Evolutionary conservation across 2,113 vertebrate species (phyloP), one percentile per base, ranked within the genome.

Genomic region (Cyprinodon brontotheroides): DNA sequence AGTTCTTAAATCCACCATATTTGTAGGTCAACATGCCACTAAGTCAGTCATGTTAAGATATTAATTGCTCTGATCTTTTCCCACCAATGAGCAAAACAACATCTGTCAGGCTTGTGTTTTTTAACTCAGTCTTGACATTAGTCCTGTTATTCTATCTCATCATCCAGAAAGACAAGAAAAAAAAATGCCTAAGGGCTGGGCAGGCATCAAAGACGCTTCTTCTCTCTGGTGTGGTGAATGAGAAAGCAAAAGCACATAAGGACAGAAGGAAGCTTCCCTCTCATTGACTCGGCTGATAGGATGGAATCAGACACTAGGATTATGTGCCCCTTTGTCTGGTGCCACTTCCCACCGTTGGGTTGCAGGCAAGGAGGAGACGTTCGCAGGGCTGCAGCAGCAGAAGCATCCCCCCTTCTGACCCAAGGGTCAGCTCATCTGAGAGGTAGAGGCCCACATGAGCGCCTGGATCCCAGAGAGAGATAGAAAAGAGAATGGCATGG

Each of bases 261-360:
- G 89, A 88, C 85, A 93, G 90, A 86, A 92, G 93, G 92, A 94
- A 91, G 87, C 87, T 93, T 93, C 89, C 89, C 92, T 93, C 91
- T 93, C 91, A 89, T 80, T 95, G 93, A 89, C 91, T 92, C 90
- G 62, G 82, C 77, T 94, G 94, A 94, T 90, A 87, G 89, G 91
- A 95, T 95, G 86, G 92, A 93, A 90, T 92, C 91, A 92, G 94
- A 95, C 94, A 94, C 87, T 91, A 66, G 94, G 94, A 95, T 95
- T 95, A 95, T 86, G 70, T 53, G 75, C 82, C 75, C 89, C 89
- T 92, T 95, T 95, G 94, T 95, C 79, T 88, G 78, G 77, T 87
- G 89, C 89, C 91, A 90, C 92, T 95, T 94, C 93, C 93, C 93
- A 93, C 89, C 91, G 68, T 85, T 70, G 93, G 89, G 90, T 89